Evolutionary conservation across 2,113 vertebrate species (phyloP), one percentile per base, ranked within the genome.

Genomic region (Polyodon spathula): DNA sequence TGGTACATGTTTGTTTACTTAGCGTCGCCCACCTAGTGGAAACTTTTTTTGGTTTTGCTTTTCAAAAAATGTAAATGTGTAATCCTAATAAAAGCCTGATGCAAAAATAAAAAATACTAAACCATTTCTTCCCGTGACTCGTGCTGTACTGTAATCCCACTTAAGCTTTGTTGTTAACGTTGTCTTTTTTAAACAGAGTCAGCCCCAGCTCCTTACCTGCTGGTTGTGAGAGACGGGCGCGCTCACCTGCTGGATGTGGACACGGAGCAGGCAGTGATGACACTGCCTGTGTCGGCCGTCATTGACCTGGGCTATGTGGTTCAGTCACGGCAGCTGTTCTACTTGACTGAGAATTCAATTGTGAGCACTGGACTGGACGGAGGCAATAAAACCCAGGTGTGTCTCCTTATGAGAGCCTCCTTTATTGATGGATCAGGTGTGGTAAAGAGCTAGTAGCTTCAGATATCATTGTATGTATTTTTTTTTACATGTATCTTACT

Each of bases 261-360:
- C 48, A 10, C 57, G n/a, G 57, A 59, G 1, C 48, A 58, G 37
- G 2, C 39, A 54, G 60, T 11, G 60, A 38, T 57, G 40, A 16
- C 7, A 27, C 39, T 56, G 12, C 56, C n/a, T 37, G 5, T 56
- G 1, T 15, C 57, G n/a, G 58, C 60, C 54, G 15, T 55, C 65
- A 61, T 14, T 62, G 43, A 64, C 9, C 52, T 15, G 52, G 9
- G 40, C 62, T 62, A 65, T 12, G 59, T 57, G 59, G 66, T 61
- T 12, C 12, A 69, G 43, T 61, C 46, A 1, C 57, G 1, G 4
- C 6, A 4, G 14, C 6, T 61, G 39, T 68, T 61, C 52, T 67
- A 44, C 7, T 11, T 9, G 11, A 48, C 56, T 40, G 1, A 38
- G 42, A 61, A 67, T 63, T 17, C 44, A 46, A 48, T 64, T 64